Evolutionary conservation across 2,113 vertebrate species (phyloP).

Genomic region (Equus quagga): DNA sequence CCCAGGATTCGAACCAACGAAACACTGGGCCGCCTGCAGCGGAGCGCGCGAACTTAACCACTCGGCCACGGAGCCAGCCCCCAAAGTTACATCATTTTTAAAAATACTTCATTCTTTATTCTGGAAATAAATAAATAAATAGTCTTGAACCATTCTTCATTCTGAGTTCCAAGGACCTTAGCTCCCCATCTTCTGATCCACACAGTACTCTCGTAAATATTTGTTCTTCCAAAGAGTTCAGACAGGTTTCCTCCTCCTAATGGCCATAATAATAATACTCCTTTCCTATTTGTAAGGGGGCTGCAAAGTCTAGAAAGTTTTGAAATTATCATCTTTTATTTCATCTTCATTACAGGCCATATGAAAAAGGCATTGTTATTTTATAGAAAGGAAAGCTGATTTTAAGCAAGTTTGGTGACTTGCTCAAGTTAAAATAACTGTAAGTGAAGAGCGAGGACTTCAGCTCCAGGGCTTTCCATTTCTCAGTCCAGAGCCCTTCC

Average conservation of each 20-base stretch:
- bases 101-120: background rate
- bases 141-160: background rate
- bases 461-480: background rate
- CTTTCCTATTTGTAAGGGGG: background rate
- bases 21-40: too few relatives aligned
- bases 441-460: background rate
- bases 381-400: background rate
- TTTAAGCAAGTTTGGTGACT: background rate
- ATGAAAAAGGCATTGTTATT: background rate
- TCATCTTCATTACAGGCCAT: background rate
- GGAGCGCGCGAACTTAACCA: too few relatives aligned
- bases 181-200: background rate
- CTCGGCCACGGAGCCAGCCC: too few relatives aligned
- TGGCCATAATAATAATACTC: background rate
- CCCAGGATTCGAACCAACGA: too few relatives aligned
- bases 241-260: background rate
- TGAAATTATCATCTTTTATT: background rate
- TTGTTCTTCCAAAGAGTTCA: constrained; percentile 16
- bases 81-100: background rate
- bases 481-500: background rate
- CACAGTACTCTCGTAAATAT: background rate
- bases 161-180: background rate
- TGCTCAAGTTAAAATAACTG: background rate
- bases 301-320: background rate
- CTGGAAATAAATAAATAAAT: background rate